Percentiles rank a stretch among this genome's conserved stretches.
These are phyloP conservation scores for Drosophila hydei DNA, from an alignment of 1,140 invertebrate genomes.

Conservation along the genomic window DNA sequence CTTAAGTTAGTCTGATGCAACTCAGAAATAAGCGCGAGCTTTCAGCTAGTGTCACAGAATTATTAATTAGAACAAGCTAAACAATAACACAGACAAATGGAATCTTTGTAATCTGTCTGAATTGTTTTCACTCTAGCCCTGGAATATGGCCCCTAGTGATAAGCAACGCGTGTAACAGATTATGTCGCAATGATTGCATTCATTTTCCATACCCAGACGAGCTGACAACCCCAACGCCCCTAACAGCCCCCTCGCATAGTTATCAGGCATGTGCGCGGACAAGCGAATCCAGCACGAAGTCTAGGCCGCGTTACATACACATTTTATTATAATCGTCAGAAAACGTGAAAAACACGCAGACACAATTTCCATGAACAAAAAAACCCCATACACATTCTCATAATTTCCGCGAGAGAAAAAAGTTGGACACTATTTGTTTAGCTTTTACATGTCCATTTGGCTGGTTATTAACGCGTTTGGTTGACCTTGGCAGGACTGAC, in stretches of 20 bases:
- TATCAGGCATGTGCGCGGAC: constrained; percentile 47
- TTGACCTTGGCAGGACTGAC: constrained; percentile 62
- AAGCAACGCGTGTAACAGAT: constrained; percentile 43
- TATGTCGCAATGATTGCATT: constrained; percentile 63
- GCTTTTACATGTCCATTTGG: constrained; percentile 34
- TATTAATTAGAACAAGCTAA: not conserved
- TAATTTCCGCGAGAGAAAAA: constrained; percentile 37
- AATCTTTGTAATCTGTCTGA: constrained; percentile 13
- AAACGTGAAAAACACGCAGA: constrained; percentile 1
- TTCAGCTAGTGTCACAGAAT: constrained; percentile 13
- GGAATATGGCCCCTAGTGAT: constrained; percentile 33
- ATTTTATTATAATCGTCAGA: constrained; percentile 19
- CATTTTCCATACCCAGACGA: constrained; percentile 31
- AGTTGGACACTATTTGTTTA: constrained; percentile 30
- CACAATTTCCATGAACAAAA: constrained; percentile 21
- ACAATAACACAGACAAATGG: constrained; percentile 11
- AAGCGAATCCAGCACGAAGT: constrained; percentile 15
- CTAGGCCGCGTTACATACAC: not conserved
- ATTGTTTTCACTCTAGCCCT: not conserved
- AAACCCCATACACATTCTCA: not conserved
- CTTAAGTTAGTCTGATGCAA: too few species aligned
- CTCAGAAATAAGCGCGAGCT: too few species aligned
- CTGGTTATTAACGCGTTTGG: constrained; percentile 15
- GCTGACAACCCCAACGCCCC: not conserved
- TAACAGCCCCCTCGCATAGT: constrained; percentile 3